Evolutionary conservation across 37 sponge, comb jelly and placozoan genomes (phyloP), one percentile per base, ranked within the genome.

Genomic region (Beroe ovata): DNA sequence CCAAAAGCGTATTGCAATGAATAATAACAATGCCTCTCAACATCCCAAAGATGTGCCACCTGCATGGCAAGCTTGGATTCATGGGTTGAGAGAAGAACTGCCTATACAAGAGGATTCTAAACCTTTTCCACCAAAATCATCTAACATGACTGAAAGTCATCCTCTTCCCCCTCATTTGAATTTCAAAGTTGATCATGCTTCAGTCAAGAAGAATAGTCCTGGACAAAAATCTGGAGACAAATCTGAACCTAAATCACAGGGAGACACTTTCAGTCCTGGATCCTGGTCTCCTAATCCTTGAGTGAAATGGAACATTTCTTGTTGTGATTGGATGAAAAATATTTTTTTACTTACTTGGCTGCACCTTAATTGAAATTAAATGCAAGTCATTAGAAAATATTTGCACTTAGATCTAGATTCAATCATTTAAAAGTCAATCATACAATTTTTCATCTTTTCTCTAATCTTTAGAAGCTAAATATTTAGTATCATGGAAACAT

Each of bases 271-370:
- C 30, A 25, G 30, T 25, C 69, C 69, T 26, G 69, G 69, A 0
- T 66, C 69, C 18, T 66, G 69, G 69, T 66, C 69, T 11, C 69
- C 69, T 20, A 25, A 25, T n/a, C n/a, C n/a, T n/a, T n/a, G n/a
- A n/a, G n/a, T n/a, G n/a, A n/a, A n/a, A n/a, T n/a, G n/a, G n/a
- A n/a, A n/a, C n/a, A n/a, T n/a, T n/a, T n/a, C n/a, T n/a, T n/a
- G n/a, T n/a, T n/a, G n/a, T n/a, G n/a, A n/a, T n/a, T n/a, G n/a
- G n/a, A n/a, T n/a, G n/a, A n/a, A n/a, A n/a, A n/a, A n/a, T n/a
- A n/a, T n/a, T n/a, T n/a, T n/a, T n/a, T n/a, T n/a, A n/a, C n/a
- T n/a, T n/a, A n/a, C n/a, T n/a, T n/a, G n/a, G n/a, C n/a, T n/a
- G 54, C 54, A 47, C 11, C 54, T 47, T 47, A 47, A 16, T 47